Evolutionary conservation across 1,140 invertebrate genomes (phyloP).

Genomic region (Sesamia nonagrioides): DNA sequence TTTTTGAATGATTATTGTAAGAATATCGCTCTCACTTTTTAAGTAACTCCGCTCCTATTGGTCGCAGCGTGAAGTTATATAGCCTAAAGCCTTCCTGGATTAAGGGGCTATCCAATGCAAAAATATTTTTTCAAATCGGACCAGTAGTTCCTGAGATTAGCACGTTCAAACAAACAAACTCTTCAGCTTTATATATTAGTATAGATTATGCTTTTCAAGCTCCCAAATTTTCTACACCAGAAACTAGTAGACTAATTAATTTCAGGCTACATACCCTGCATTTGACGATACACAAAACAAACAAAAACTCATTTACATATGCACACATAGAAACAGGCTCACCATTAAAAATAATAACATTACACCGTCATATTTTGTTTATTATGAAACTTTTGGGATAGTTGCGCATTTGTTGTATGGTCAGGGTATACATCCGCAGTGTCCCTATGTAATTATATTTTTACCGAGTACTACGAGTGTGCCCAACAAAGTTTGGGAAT

Average conservation of each 20-base stretch:
- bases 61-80: no score
- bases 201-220: no score
- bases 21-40: no score
- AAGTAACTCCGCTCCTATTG: no score
- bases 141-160: no score
- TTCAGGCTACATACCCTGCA: not conserved
- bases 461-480: not conserved
- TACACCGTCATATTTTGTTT: constrained; percentile 14
- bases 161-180: no score
- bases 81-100: no score
- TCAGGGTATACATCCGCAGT: not conserved
- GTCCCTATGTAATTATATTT: constrained; percentile 31
- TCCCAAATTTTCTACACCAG: no score
- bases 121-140: no score
- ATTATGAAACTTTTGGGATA: not conserved
- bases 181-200: no score
- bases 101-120: no score
- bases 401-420: constrained; percentile 1
- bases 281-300: not conserved
- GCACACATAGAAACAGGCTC: not conserved
- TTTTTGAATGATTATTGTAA: no score
- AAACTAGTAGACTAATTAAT: not conserved
- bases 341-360: constrained; percentile 24
- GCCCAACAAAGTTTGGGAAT: constrained; percentile 32
- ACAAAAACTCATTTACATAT: not conserved